Conservation (phyloP, 2,888 invertebrate genomes). For the Yponomeuta cagnagella region DNA sequence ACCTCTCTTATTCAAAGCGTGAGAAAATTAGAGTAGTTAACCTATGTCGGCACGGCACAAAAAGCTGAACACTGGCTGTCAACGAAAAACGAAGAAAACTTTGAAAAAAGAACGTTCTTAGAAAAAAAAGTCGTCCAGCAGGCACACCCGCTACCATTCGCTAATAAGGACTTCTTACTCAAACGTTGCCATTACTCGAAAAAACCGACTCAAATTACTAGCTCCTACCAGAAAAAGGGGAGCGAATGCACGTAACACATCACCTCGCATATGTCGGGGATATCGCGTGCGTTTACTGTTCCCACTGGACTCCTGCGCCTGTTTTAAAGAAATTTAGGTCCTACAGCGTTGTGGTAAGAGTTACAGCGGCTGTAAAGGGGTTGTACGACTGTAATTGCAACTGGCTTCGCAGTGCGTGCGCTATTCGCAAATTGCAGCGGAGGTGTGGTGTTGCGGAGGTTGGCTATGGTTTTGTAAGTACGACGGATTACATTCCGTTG, state of each 20-base stretch:
- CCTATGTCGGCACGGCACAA: not conserved
- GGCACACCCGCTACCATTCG: constrained; percentile 3
- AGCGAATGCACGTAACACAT: constrained; percentile 13
- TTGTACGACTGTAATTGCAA: constrained; percentile 10
- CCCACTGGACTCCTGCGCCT: not conserved
- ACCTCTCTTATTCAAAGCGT: not conserved
- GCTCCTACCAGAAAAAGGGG: constrained; percentile 11
- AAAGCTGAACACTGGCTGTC: not conserved
- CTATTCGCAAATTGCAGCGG: constrained; percentile 15
- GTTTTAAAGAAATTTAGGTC: not conserved
- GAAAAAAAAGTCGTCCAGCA: constrained; percentile 6
- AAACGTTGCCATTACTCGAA: constrained; percentile 14
- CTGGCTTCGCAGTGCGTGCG: constrained; percentile 12
- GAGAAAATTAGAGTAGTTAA: not conserved
- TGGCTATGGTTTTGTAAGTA: not conserved
- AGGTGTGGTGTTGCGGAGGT: constrained; percentile 12
- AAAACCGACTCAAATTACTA: constrained; percentile 15
- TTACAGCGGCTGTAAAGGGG: not conserved
- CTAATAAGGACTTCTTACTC: constrained; percentile 9
- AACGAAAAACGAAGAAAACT: not conserved
- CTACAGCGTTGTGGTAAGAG: not conserved
- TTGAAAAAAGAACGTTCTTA: not conserved
- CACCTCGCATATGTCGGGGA: constrained; percentile 8
- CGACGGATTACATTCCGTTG: not conserved
- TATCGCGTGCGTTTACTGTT: constrained; percentile 9